phyloP scores from a whole-genome alignment of 1,140 invertebrate species.

The Mamestra configurata region DNA sequence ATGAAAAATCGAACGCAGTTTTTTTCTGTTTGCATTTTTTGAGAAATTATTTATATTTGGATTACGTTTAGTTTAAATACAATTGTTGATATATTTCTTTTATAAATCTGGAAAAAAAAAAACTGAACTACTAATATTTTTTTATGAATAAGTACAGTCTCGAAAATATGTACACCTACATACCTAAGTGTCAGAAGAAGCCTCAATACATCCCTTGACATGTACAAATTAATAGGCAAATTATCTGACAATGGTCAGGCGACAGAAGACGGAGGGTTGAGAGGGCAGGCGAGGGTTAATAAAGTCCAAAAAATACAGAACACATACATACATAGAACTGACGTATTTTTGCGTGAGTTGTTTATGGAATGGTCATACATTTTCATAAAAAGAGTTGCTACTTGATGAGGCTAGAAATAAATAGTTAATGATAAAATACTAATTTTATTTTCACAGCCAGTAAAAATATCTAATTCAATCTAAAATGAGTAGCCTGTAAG shows the following conservation, averaged over 20 bases:
- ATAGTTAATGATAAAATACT: no score
- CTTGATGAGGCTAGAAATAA: background rate
- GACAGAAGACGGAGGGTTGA: conserved; percentile 41
- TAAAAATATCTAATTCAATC: no score
- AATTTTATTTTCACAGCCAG: no score
- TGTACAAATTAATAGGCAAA: conserved; percentile 49
- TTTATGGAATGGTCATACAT: background rate
- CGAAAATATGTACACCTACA: no score
- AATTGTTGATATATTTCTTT: no score
- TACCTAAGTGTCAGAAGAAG: background rate
- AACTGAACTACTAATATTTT: no score
- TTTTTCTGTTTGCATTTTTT: conserved; percentile 13
- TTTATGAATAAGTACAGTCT: no score
- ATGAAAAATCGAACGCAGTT: conserved; percentile 60
- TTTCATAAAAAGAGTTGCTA: background rate
- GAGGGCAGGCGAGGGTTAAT: conserved; percentile 27
- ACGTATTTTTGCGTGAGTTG: background rate
- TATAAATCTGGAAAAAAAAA: no score
- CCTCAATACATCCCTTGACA: conserved; percentile 16
- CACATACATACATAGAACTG: conserved; percentile 8
- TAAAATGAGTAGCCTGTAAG: no score
- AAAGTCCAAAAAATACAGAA: conserved; percentile 53
- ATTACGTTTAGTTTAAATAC: background rate
- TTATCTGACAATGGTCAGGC: conserved; percentile 51
- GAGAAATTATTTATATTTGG: background rate